Conservation (phyloP, 2,888 invertebrate species). For the Caenorhabditis sp. region DNA sequence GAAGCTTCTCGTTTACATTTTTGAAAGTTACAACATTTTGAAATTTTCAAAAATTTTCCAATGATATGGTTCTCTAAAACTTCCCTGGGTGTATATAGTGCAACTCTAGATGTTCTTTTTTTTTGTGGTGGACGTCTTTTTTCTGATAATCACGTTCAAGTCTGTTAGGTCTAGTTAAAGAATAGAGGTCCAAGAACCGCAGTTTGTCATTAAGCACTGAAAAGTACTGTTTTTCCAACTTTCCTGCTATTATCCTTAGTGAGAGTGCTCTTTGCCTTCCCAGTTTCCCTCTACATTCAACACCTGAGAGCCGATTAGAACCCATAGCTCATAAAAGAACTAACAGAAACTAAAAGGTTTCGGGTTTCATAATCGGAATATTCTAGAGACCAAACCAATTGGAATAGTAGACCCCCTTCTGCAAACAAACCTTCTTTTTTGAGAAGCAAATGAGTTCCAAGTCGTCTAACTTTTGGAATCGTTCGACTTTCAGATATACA, state of each 20-base stretch:
- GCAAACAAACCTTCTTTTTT: conserved; percentile 15
- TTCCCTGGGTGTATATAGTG: too few species aligned
- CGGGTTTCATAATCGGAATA: conserved; percentile 30
- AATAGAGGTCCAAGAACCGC: too few species aligned
- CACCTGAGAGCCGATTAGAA: background rate
- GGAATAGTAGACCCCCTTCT: conserved; percentile 6
- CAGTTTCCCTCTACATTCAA: background rate
- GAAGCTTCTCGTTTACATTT: conserved; percentile 15
- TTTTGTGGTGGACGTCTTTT: too few species aligned
- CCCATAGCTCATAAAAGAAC: background rate
- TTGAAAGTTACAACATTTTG: background rate
- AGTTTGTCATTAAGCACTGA: too few species aligned
- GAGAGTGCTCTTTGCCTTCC: background rate
- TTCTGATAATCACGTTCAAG: too few species aligned
- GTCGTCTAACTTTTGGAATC: background rate
- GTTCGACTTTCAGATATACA: background rate
- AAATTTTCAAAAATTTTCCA: too few species aligned
- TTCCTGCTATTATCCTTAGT: too few species aligned
- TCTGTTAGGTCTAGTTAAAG: too few species aligned
- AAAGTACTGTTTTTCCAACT: too few species aligned
- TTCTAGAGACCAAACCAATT: conserved; percentile 1
- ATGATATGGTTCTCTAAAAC: too few species aligned
- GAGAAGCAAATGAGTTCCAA: background rate
- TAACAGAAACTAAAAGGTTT: conserved; percentile 19
- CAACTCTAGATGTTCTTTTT: too few species aligned